Base-by-base conservation (phyloP, 2,797 vertebrate genomes). In the Thunnus albacares region DNA sequence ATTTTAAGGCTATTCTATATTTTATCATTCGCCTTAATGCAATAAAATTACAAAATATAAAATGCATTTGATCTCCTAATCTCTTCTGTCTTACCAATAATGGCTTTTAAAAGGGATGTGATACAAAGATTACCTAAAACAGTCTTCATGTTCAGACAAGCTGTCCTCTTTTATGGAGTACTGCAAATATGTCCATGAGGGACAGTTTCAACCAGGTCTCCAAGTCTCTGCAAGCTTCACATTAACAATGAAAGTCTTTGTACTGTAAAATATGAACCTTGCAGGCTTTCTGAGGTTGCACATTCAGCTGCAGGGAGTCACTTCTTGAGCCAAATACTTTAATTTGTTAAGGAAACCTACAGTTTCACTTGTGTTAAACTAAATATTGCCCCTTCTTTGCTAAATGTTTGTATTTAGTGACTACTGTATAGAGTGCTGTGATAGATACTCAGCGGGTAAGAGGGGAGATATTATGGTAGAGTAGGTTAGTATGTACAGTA, bases 1-100 rank as follows among this genome's bases (percentile, higher is more conserved):
- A 45, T 85, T 83, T 49, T 65, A 82, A 86, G 84, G 71, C 76
- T 73, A 22, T 62, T 83, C 71, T 76, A 26, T 74, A 73, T 91
- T 92, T 93, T 86, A 87, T 87, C 51, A 87, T 82, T 85, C 87
- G 90, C 90, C 88, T 91, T 89, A 81, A 86, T 84, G 65, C 71
- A 93, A 91, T 91, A 92, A 90, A 92, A 69, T 64, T 61, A 80
- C 17, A 75, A 61, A 74, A 28, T 71, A 73, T 74, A 15, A 35
- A 75, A 75, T 59, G 28, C 45, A 71, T 76, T 41, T 53, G 51
- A 63, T 17, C 56, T 59, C 7, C 1, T 55, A 0, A 3, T 59
- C 12, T 69, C 41, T 35, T 74, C 18, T 51, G 47, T 51, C 6
- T 20, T 51, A 51, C 18, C 18, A 51, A 51, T 51, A 51, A 47